Base-by-base conservation (phyloP, 2,797 vertebrate species). In the Darevskia mixta region DNA sequence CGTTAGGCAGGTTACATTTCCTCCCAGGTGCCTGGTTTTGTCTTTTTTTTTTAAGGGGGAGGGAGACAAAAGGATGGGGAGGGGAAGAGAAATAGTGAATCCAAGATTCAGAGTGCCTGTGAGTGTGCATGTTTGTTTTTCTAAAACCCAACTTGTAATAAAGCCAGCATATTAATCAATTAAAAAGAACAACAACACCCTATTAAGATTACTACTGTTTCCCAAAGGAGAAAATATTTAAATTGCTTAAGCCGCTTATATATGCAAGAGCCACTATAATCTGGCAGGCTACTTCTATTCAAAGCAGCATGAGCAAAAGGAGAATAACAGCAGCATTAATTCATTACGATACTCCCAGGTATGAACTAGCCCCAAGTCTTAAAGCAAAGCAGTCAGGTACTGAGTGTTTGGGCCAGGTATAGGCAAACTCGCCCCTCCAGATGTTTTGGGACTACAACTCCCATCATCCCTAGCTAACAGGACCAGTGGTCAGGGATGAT, bases 91-190 rank as follows among this genome's bases (percentile, higher is more conserved):
- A 72, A 93, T 92, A 82, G 0, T 0, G 38, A 45, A 78, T 18
- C 58, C 83, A 79, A 77, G 25, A 4, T 72, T 87, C 8, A 29
- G 3, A 73, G 27, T 38, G n/a, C 43, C 79, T 4, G 67, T n/a
- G n/a, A n/a, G n/a, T n/a, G n/a, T 83, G 76, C 15, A 72, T 10
- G 55, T 69, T 69, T 69, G 23, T 7, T 61, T 23, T 23, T 1
- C 8, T n/a, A 41, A 41, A 15, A 75, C 88, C 72, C 79, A 90
- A 82, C 82, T 66, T n/a, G 38, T 18, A 80, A 79, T n/a, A 77
- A 32, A 82, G 18, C 1, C 85, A 55, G 90, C 23, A 25, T 5
- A 8, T 82, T 92, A 89, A 86, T 94, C 93, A 83, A 91, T 93
- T 89, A 86, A 17, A 86, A 93, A 94, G 20, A 49, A 49, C 49